These are phyloP conservation scores for Panthera tigris DNA, from an alignment of 2,113 vertebrate species.

Conservation along the genomic window DNA sequence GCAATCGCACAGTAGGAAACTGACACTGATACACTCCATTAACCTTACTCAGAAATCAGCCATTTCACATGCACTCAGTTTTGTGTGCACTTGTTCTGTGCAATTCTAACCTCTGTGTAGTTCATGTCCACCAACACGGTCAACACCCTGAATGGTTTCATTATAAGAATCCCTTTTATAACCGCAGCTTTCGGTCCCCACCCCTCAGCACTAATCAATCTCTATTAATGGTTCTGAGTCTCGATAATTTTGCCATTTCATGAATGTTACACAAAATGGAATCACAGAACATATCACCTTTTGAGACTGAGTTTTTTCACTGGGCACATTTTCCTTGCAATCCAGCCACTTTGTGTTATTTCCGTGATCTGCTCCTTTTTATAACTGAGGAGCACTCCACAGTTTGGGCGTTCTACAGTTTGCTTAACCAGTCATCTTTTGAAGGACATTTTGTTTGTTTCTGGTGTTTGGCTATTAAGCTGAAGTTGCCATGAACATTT, in stretches of 20 bases:
- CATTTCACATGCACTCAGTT: background rate
- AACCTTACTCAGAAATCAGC: background rate
- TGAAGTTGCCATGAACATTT: background rate
- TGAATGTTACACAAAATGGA: background rate
- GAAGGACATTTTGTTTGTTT: background rate
- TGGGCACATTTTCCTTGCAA: background rate
- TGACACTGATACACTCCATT: background rate
- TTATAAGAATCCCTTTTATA: background rate
- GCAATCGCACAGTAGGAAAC: background rate
- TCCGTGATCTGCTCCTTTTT: background rate
- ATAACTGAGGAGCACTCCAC: background rate
- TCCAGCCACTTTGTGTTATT: background rate
- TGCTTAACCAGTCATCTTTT: background rate
- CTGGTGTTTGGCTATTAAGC: background rate
- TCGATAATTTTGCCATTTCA: background rate
- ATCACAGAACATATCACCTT: background rate
- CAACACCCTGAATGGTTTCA: background rate
- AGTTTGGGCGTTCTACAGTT: background rate
- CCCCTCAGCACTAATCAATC: background rate
- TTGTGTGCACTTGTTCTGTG: background rate
- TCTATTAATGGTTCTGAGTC: background rate
- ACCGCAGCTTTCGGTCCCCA: rapidly evolving
- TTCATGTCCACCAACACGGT: background rate
- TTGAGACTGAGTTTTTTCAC: background rate
- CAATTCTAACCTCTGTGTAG: background rate